A percentile compares a stretch with the other conserved stretches of the same genome.
phyloP scores from a whole-genome alignment of 2,113 vertebrate species.

The Lichenostomus cassidix region DNA sequence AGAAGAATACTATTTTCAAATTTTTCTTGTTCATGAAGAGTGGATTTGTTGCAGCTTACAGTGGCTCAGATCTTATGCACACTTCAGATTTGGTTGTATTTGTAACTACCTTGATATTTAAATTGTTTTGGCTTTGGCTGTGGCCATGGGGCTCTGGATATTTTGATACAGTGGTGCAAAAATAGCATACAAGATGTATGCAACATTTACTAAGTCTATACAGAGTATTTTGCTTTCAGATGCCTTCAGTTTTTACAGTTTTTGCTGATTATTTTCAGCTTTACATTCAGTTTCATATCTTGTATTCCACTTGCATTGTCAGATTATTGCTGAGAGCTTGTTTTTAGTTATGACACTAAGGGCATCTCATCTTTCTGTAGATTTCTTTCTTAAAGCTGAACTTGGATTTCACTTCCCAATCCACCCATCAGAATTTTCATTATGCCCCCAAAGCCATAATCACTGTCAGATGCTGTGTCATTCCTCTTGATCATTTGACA shows the following conservation, averaged over 20 bases:
- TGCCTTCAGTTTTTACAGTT: not conserved
- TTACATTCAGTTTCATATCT: not conserved
- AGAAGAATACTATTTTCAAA: not conserved
- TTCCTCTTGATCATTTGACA: slow-evolving; percentile 26
- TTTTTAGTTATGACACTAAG: not conserved
- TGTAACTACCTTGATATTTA: not conserved
- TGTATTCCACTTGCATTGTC: not conserved
- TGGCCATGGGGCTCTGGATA: not conserved
- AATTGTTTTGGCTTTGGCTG: not conserved
- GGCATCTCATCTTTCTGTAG: not conserved
- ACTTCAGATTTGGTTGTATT: not conserved
- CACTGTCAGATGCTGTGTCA: slow-evolving; percentile 22
- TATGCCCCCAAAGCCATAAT: slow-evolving; percentile 29
- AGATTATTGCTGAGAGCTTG: not conserved
- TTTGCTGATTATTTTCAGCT: not conserved
- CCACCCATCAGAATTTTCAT: not conserved
- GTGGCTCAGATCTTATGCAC: not conserved
- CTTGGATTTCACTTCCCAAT: slow-evolving; percentile 22
- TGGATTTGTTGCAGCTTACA: not conserved
- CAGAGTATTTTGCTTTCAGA: not conserved
- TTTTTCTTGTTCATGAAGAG: not conserved
- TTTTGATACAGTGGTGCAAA: not conserved
- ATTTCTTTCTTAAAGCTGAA: not conserved
- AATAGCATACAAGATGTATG: not conserved
- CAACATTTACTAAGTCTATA: not conserved